These are phyloP conservation scores for Solen grandis DNA, from an alignment of 1,140 invertebrate species.

Conservation along the genomic window DNA sequence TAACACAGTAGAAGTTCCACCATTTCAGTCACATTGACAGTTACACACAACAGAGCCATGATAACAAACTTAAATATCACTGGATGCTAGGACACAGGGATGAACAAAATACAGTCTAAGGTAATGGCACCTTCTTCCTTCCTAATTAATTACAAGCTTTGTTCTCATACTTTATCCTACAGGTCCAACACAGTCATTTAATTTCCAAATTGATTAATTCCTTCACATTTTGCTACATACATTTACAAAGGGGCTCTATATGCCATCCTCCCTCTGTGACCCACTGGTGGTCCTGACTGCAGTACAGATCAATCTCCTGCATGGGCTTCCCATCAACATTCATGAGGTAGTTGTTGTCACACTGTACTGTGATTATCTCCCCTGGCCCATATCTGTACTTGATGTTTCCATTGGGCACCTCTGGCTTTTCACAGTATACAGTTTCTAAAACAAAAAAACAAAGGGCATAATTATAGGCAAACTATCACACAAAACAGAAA, in stretches of 20 bases:
- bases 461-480: constrained; percentile 8
- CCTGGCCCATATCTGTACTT: constrained; percentile 4
- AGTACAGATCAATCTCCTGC: background rate
- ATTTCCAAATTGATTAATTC: background rate
- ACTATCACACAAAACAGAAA: background rate
- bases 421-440: constrained; percentile 16
- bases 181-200: background rate
- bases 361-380: constrained; percentile 18
- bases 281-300: constrained; percentile 39
- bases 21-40: too few relatives aligned
- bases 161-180: too few relatives aligned
- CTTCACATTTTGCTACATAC: constrained; percentile 1
- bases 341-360: constrained; percentile 10
- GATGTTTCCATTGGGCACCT: constrained; percentile 9
- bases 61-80: too few relatives aligned
- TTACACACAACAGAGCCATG: too few relatives aligned
- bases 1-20: too few relatives aligned
- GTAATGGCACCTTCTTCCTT: too few relatives aligned
- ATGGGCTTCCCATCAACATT: constrained; percentile 6
- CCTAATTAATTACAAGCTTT: too few relatives aligned
- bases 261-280: constrained; percentile 18
- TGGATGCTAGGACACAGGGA: too few relatives aligned
- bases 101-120: too few relatives aligned
- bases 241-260: constrained; percentile 12
- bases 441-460: background rate